phyloP scores from a whole-genome alignment of 35 echinoderm and acorn worm genomes.

The Amphiura filiformis region DNA sequence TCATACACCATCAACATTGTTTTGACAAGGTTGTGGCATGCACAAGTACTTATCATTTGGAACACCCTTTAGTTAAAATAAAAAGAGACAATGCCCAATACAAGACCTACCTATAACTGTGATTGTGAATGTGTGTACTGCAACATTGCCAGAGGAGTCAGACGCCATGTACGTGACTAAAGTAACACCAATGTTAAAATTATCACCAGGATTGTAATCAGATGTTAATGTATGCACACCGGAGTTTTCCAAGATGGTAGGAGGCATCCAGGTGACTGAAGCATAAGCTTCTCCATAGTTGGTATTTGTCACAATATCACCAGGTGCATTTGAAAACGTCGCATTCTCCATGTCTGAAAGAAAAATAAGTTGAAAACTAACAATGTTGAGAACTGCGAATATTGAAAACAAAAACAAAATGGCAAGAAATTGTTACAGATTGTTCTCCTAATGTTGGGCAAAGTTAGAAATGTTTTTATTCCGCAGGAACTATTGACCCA shows the following conservation, averaged over 20 bases:
- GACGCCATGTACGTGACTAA: conserved; percentile 36
- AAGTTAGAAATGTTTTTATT: too few species aligned
- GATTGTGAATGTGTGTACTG: too few species aligned
- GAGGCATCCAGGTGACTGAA: conserved; percentile 15
- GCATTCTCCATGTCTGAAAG: conserved; percentile 3
- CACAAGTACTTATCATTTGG: too few species aligned
- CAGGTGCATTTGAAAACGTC: background rate
- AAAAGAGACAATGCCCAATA: too few species aligned
- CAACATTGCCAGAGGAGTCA: too few species aligned
- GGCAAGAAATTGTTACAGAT: background rate
- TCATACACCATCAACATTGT: too few species aligned
- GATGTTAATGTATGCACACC: conserved; percentile 23
- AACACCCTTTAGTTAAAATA: too few species aligned
- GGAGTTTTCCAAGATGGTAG: conserved; percentile 52
- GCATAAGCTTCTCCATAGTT: background rate
- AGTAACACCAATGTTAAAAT: conserved; percentile 25
- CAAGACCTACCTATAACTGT: too few species aligned
- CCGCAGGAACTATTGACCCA: too few species aligned
- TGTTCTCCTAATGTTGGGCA: background rate
- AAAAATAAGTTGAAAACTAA: background rate
- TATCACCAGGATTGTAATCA: conserved; percentile 9
- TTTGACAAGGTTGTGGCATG: too few species aligned
- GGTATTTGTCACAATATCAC: background rate
- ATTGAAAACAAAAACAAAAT: background rate
- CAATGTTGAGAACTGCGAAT: background rate